Evolutionary conservation across 1,140 invertebrate genomes (phyloP), one percentile per base, ranked within the genome.

Genomic region (Drosophila miranda): DNA sequence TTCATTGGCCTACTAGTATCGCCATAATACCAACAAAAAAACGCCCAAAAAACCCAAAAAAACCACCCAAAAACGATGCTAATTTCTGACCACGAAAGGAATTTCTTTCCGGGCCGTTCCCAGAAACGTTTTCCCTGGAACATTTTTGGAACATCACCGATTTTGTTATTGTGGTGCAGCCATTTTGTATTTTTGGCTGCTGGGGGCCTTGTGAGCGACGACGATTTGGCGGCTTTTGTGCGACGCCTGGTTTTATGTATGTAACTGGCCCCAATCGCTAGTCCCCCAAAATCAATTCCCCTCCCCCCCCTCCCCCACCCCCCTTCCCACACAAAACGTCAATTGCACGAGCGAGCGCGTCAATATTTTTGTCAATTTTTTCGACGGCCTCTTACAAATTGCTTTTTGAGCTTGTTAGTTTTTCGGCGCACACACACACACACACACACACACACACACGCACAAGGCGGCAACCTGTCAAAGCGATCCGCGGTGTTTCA

Each of bases 391-490:
- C 71, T 60, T 66, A 69, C 78, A 87, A 87, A 87, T 87, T 87
- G 82, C 82, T 88, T 87, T 86, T 87, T 87, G 83, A 87, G 82
- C 83, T 86, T 87, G 82, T 86, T 86, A 88, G 82, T 81, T 87
- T 87, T 70, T 61, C 16, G 42, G 14, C 42, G 7, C 21, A 7
- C 30, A 19, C 55, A 34, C 70, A 52, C 54, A 13, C 60, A 64
- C 45, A 46, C 53, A 52, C n/a, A n/a, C n/a, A n/a, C n/a, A n/a
- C n/a, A n/a, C n/a, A n/a, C n/a, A n/a, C n/a, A n/a, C n/a, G n/a
- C n/a, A n/a, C n/a, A n/a, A n/a, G n/a, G n/a, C n/a, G n/a, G n/a
- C n/a, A n/a, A n/a, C n/a, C n/a, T n/a, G n/a, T n/a, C n/a, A n/a
- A n/a, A n/a, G n/a, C n/a, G n/a, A n/a, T n/a, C n/a, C 43, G 77